Conservation (phyloP, 2,113 vertebrate species). For the Acanthochromis polyacanthus region DNA sequence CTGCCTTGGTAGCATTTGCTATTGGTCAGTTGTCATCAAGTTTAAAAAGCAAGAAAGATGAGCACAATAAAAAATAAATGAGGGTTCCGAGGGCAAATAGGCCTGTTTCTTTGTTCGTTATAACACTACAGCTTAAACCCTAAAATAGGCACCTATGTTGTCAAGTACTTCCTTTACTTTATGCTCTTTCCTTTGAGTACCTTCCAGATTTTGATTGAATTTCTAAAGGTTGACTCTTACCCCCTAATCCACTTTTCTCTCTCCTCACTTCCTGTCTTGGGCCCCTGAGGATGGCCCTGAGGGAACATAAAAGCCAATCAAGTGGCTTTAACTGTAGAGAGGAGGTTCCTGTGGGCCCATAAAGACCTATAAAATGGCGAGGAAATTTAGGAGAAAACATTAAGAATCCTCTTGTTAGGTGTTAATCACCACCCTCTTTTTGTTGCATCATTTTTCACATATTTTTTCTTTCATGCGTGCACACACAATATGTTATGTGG, state of each 20-base stretch:
- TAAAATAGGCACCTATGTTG: constrained; percentile 11
- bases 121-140: constrained; percentile 36
- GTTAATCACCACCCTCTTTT: constrained; percentile 46
- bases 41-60: constrained; percentile 52
- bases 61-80: constrained; percentile 24
- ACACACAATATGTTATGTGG: not conserved
- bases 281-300: constrained; percentile 15
- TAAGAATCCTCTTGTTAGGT: constrained; percentile 37
- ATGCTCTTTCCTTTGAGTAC: constrained; percentile 14
- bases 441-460: not conserved
- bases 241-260: constrained; percentile 55
- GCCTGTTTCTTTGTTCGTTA: constrained; percentile 7
- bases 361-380: constrained; percentile 43
- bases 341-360: constrained; percentile 34
- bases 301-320: constrained; percentile 58
- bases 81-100: not conserved
- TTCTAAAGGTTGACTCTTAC: constrained; percentile 30
- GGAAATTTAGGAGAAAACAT: constrained; percentile 33
- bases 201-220: constrained; percentile 46
- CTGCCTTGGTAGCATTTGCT: not conserved
- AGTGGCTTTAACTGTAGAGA: constrained; percentile 46
- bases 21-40: not conserved
- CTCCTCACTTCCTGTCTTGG: constrained; percentile 36
- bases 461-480: not conserved
- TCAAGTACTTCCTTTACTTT: constrained; percentile 21